Base-by-base conservation (phyloP, 2,113 vertebrate species). In the Pygoscelis antarcticus region DNA sequence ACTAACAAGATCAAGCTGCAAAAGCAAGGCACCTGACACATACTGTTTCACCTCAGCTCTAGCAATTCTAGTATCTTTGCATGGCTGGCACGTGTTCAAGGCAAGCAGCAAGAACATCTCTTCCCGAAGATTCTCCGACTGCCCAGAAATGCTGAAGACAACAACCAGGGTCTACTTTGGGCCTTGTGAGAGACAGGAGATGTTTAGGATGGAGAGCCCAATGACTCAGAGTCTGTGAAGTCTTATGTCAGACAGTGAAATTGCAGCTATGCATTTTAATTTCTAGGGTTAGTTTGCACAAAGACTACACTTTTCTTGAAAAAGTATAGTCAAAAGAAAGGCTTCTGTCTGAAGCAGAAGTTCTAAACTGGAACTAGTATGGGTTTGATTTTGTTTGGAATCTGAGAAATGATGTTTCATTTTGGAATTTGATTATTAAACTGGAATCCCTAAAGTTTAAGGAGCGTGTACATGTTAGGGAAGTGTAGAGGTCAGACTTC, bases 1-100 rank as follows among this genome's bases (percentile, higher is more conserved):
- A 62, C 3, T n/a, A 40, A 1, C 32, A 49, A n/a, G 42, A 81
- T 4, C 0, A 0, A 78, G n/a, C 40, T 26, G 38, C 38, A 68
- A 29, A 76, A 64, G n/a, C 8, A 7, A 72, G 62, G 30, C 66
- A 76, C 26, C 8, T 30, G n/a, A 44, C 47, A 34, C 66, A 18
- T 12, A 29, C 15, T 14, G 11, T 34, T 69, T 74, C 58, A 62
- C 27, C 38, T 51, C 71, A 81, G 18, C 27, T 29, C 46, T 2
- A 62, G 40, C 40, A 32, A 34, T 55, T 71, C 40, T 16, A 38
- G 19, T 13, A 38, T 13, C 85, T 71, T 14, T 13, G 54, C 40
- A 32, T 1, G 9, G 34, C 40, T 61, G 40, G 49, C 36, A 77
- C 21, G 14, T 3, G 1, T 16, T 58, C 58, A 69, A 77, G 62